Base-by-base conservation (phyloP, 2,113 vertebrate genomes). In the Pluvianellus socialis region DNA sequence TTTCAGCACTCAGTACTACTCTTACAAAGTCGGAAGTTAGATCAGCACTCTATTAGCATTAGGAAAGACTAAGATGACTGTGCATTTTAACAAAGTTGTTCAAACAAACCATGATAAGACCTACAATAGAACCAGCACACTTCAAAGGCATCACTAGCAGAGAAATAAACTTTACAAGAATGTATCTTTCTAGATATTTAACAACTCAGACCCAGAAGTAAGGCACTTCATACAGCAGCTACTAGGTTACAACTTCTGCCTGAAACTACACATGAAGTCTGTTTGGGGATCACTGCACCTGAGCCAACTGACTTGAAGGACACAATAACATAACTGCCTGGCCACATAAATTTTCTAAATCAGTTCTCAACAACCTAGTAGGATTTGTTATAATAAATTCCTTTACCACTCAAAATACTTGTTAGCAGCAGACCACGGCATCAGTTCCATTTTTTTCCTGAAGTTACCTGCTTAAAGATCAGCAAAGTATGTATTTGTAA, bases 291-390 rank as follows among this genome's bases (percentile, higher is more conserved):
- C 44, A 3, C 7, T 45, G 53, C 50, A 49, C 87, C 32, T 16
- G 6, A 80, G 16, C 11, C 44, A 45, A 4, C 6, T 10, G 28
- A 66, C 52, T 12, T 21, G 9, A 81, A 81, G 35, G 77, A 40
- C 62, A n/a, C 0, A 1, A 82, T 2, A 67, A 82, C 68, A 45
- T 6, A 35, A 66, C 45, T 50, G 28, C 23, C n/a, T 40, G 38
- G 47, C 56, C 45, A 53, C 7, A 2, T 1, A 26, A 6, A 1
- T 14, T 28, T 18, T 9, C 24, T 10, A n/a, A 20, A 27, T 12
- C 32, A 12, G 7, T 7, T 72, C 53, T 58, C 49, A 79, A 27
- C 21, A 42, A 74, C 17, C 8, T 12, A 35, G 9, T 1, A 61
- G 61, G 40, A 79, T 28, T 27, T 32, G n/a, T 27, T 67, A 3